These are phyloP conservation scores for Dyspetes luteomarginatus DNA, from an alignment of 2,888 invertebrate species.

Conservation along the genomic window DNA sequence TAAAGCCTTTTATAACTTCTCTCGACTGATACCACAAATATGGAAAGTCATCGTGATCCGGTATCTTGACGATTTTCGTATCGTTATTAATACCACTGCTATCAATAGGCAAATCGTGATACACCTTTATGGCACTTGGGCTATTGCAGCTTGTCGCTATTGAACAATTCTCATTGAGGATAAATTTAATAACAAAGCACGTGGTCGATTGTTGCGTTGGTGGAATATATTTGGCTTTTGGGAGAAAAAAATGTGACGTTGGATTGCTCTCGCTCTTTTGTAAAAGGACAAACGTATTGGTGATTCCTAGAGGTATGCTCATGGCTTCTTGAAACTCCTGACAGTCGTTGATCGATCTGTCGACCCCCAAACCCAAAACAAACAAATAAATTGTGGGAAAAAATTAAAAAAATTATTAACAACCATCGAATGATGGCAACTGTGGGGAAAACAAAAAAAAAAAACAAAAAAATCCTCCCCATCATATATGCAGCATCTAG, in stretches of 20 bases:
- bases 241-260: slow-evolving; percentile 79
- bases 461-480: not conserved
- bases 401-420: not conserved
- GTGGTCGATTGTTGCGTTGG: slow-evolving; percentile 66
- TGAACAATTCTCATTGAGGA: slow-evolving; percentile 68
- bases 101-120: slow-evolving; percentile 71
- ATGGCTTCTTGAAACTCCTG: slow-evolving; percentile 80
- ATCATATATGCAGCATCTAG: too few species aligned
- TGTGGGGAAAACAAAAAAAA: not conserved
- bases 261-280: slow-evolving; percentile 77
- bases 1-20: slow-evolving; percentile 80
- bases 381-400: too few species aligned
- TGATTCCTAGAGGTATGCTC: slow-evolving; percentile 76
- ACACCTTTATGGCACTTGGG: slow-evolving; percentile 73
- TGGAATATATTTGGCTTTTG: slow-evolving; percentile 77
- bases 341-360: slow-evolving; percentile 79
- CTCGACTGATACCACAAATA: slow-evolving; percentile 81
- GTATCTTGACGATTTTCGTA: slow-evolving; percentile 21
- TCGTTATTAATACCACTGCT: slow-evolving; percentile 56
- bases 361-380: too few species aligned
- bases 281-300: slow-evolving; percentile 81
- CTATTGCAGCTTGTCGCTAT: slow-evolving; percentile 72
- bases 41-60: slow-evolving; percentile 50
- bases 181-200: slow-evolving; percentile 76
- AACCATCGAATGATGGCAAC: not conserved